Evolutionary conservation across 2,888 invertebrate genomes (phyloP).

Genomic region (Alentia gelatinosa): DNA sequence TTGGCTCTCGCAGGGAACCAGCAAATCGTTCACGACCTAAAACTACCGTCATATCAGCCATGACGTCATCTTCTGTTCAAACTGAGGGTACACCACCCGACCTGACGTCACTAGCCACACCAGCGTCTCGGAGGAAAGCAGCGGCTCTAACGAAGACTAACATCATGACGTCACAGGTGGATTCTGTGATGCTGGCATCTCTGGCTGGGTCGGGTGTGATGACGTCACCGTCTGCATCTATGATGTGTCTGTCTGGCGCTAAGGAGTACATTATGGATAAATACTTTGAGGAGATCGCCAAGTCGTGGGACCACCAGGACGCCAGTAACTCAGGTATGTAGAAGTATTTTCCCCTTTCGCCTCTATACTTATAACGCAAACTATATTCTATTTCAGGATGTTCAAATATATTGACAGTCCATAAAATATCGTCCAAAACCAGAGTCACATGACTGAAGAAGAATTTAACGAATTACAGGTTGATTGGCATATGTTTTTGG

Average conservation of each 20-base stretch:
- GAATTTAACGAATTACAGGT: no score
- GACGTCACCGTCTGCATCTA: neutral
- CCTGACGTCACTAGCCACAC: neutral
- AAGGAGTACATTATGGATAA: constrained; percentile 47
- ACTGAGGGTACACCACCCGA: neutral
- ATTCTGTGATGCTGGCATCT: constrained; percentile 22
- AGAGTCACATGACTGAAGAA: no score
- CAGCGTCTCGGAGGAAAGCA: neutral
- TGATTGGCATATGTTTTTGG: no score
- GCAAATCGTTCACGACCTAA: no score
- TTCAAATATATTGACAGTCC: no score
- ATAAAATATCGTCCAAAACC: no score
- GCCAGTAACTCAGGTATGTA: neutral
- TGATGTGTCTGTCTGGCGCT: neutral
- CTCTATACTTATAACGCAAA: no score
- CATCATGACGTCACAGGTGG: constrained; percentile 43
- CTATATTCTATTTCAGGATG: no score
- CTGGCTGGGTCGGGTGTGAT: constrained; percentile 2
- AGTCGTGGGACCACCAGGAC: constrained; percentile 38
- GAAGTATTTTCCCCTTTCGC: no score
- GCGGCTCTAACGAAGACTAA: neutral
- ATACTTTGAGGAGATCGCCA: constrained; percentile 46
- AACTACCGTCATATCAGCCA: neutral
- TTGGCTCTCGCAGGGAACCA: neutral
- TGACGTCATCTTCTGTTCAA: neutral